Conservation (phyloP, 2,888 invertebrate species). For the Aleiodes testaceus region DNA sequence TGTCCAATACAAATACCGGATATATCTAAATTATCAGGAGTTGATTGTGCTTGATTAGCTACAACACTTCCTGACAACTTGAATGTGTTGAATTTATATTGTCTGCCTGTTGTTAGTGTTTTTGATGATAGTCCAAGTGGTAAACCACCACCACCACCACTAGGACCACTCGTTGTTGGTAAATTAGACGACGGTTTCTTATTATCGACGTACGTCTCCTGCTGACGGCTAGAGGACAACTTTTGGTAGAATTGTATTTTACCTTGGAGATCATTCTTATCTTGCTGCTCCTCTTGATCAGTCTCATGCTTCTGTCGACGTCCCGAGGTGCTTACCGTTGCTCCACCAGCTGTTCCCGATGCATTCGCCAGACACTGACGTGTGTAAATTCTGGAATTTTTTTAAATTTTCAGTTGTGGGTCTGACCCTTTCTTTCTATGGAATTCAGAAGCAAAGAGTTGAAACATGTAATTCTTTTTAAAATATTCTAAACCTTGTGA, state of each 20-base stretch:
- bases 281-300: constrained; percentile 67
- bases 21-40: constrained; percentile 55
- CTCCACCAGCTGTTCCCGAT: constrained; percentile 63
- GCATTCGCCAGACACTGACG: constrained; percentile 68
- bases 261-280: constrained; percentile 70
- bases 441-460: not conserved
- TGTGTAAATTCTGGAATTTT: constrained; percentile 64
- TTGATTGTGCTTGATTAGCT: constrained; percentile 37
- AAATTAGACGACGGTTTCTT: constrained; percentile 74
- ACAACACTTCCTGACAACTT: constrained; percentile 56
- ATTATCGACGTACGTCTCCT: constrained; percentile 67
- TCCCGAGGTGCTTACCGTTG: constrained; percentile 62
- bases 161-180: constrained; percentile 50
- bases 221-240: constrained; percentile 71
- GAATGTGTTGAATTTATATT: constrained; percentile 63
- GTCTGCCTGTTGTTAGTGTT: constrained; percentile 34
- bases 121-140: constrained; percentile 41
- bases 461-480: no score
- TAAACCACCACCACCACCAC: constrained; percentile 70
- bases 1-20: constrained; percentile 58
- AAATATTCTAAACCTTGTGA: no score
- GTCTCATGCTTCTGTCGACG: constrained; percentile 60
- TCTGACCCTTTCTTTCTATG: no score
- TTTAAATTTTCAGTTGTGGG: not conserved
- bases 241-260: constrained; percentile 70